These are phyloP conservation scores for Stercorarius parasiticus DNA, from an alignment of 2,113 vertebrate genomes.

Conservation along the genomic window DNA sequence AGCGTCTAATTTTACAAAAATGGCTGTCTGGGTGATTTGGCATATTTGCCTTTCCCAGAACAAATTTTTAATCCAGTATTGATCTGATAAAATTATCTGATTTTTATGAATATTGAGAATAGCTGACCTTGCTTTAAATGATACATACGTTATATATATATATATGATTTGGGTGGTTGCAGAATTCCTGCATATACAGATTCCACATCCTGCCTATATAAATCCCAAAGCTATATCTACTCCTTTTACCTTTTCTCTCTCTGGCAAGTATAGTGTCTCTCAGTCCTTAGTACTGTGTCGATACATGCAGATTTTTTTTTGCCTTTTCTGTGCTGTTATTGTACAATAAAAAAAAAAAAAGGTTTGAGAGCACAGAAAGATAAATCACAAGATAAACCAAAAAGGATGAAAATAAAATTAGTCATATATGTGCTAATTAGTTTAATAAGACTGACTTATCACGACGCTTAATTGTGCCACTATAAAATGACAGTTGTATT, in stretches of 20 bases:
- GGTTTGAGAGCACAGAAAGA: not conserved
- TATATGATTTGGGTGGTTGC: not conserved
- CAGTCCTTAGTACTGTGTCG: not conserved
- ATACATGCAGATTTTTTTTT: fast-evolving
- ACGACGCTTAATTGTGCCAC: not conserved
- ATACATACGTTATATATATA: fast-evolving
- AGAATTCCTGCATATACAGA: not conserved
- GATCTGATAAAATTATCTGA: not conserved
- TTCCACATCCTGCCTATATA: not conserved
- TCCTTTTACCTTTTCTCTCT: not conserved
- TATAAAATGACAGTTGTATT: not conserved
- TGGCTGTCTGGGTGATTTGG: not conserved
- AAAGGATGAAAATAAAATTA: not conserved
- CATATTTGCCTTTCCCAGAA: not conserved
- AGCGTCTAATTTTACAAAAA: not conserved
- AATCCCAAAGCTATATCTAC: not conserved
- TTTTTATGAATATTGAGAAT: not conserved
- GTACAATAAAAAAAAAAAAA: not conserved
- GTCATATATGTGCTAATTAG: not conserved
- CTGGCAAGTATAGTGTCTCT: no score
- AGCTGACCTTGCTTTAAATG: not conserved
- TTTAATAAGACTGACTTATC: not conserved
- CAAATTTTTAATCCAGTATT: not conserved
- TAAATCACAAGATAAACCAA: not conserved
- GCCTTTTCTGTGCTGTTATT: not conserved